phyloP scores from a whole-genome alignment of 2,888 invertebrate genomes.

The Eupithecia tripunctaria region DNA sequence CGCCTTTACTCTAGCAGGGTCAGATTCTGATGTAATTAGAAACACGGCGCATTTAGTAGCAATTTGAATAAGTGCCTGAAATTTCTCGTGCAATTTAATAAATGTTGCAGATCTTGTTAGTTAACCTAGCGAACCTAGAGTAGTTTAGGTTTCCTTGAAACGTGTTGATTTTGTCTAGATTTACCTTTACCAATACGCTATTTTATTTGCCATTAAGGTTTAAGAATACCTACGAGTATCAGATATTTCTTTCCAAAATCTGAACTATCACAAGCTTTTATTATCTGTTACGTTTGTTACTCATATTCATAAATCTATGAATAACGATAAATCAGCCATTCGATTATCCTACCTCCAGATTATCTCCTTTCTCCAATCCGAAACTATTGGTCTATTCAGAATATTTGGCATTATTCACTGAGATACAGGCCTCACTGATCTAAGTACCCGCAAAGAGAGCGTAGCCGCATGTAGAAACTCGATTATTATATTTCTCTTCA shows the following conservation, averaged over 20 bases:
- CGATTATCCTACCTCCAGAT: neutral
- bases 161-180: neutral
- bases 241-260: neutral
- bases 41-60: constrained; percentile 31
- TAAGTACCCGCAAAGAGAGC: too few relatives aligned
- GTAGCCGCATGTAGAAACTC: too few relatives aligned
- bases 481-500: neutral
- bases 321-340: too few relatives aligned
- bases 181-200: neutral
- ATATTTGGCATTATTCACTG: neutral
- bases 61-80: constrained; percentile 39
- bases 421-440: neutral
- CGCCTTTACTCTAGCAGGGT: constrained; percentile 26
- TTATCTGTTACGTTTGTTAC: too few relatives aligned
- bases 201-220: neutral
- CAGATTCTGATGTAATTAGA: constrained; percentile 37
- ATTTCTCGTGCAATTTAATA: constrained; percentile 37
- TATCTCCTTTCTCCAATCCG: neutral
- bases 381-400: neutral
- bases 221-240: too few relatives aligned
- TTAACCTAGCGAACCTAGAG: neutral
- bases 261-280: neutral
- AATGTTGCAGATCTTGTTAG: constrained; percentile 15
- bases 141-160: neutral
- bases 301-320: too few relatives aligned